Percentiles rank a stretch among this genome's conserved stretches.
These are phyloP conservation scores for Drosophila demipolita DNA, from an alignment of 2,888 invertebrate genomes.

Conservation along the genomic window DNA sequence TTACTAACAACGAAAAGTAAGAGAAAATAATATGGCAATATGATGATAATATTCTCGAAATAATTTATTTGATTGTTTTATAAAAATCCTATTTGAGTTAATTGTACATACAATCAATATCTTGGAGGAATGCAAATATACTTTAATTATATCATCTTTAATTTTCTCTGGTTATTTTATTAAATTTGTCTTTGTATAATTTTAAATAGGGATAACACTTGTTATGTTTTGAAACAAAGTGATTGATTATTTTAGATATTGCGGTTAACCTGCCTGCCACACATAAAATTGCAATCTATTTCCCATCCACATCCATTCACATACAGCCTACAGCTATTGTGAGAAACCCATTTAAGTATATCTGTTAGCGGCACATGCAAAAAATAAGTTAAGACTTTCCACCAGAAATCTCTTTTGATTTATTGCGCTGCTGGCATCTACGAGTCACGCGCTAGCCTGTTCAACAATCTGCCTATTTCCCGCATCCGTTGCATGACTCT, in stretches of 20 bases:
- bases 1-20: background rate
- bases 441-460: slow-evolving; percentile 44
- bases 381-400: slow-evolving; percentile 42
- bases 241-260: slow-evolving; percentile 14
- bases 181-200: background rate
- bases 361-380: slow-evolving; percentile 20
- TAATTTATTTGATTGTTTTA: background rate
- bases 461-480: background rate
- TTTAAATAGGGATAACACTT: background rate
- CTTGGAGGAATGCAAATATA: background rate
- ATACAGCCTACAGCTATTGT: background rate
- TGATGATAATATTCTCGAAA: background rate
- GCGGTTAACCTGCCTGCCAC: slow-evolving; percentile 9
- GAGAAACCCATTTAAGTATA: slow-evolving; percentile 21
- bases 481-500: slow-evolving; percentile 20
- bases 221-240: background rate
- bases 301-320: background rate
- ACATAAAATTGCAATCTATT: slow-evolving; percentile 43
- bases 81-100: background rate
- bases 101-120: background rate
- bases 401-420: slow-evolving; percentile 62
- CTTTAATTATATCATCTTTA: background rate
- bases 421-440: slow-evolving; percentile 64
- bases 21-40: background rate
- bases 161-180: background rate